Base-by-base conservation (phyloP, 1,140 invertebrate species). In the Drosophila burlai region DNA sequence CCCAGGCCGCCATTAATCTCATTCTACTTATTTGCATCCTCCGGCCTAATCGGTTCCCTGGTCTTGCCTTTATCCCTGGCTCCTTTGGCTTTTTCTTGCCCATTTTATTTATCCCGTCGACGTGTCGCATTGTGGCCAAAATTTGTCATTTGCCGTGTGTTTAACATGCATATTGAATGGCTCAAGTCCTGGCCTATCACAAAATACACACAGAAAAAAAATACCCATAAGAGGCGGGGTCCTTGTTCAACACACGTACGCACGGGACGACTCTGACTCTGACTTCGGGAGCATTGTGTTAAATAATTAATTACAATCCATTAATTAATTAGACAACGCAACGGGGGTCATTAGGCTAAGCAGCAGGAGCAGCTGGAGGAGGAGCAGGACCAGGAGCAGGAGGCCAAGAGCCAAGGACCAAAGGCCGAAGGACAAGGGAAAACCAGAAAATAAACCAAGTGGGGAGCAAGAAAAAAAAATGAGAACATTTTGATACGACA, bases 291-390 rank as follows among this genome's bases (percentile, higher is more conserved):
- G 81, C 85, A 89, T 82, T 84, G 81, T 69, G 85, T 89, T 90
- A 90, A 90, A 90, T 89, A 89, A 89, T 90, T 90, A 89, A 89
- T 89, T 89, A 90, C 85, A 89, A 89, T 90, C 85, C 87, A 89
- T 89, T 89, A 90, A 89, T 89, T 89, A 89, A 89, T 89, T 89
- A 89, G 85, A 79, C 74, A 90, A 62, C 66, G 76, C 75, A 81
- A 59, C 63, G 78, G 76, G 85, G 75, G 84, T 89, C 81, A 90
- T 89, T 89, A 89, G 64, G 81, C 43, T 73, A 85, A 83, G 81
- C 84, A 89, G 43, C 47, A 79, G 75, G 11, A 34, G 50, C 5
- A 61, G 38, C 7, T 7, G 29, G 29, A 31, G 1, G 7, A 29
- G 26, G 73, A 69, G 65, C 4, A 43, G 31, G 13, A 4, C 0